phyloP scores from a whole-genome alignment of 2,888 invertebrate genomes.

The Rhorus exstirpatorius region DNA sequence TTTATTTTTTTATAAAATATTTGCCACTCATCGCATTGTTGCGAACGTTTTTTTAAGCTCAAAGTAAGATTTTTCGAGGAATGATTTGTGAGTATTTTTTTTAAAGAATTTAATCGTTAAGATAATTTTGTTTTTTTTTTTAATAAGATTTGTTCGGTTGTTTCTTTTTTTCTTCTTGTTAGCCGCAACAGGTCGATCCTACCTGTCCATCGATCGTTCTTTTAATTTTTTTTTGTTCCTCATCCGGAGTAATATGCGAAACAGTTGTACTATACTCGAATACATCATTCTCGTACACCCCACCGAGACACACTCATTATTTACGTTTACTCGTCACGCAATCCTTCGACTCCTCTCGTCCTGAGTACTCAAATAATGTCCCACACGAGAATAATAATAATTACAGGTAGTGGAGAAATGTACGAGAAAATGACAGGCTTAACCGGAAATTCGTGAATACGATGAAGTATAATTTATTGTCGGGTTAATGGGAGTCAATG shows the following conservation, averaged over 20 bases:
- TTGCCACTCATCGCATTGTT: too few species aligned
- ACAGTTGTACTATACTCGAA: constrained; percentile 23
- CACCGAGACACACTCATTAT: constrained; percentile 23
- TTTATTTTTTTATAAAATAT: too few species aligned
- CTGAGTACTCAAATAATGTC: background rate
- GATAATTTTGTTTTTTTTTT: too few species aligned
- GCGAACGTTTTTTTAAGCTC: too few species aligned
- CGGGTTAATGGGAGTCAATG: constrained; percentile 3
- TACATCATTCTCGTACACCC: constrained; percentile 42
- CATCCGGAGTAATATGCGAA: constrained; percentile 21
- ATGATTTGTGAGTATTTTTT: too few species aligned
- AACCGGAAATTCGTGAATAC: constrained; percentile 38
- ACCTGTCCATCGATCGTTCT: constrained; percentile 64
- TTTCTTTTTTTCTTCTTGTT: background rate
- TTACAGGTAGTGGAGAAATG: constrained; percentile 33
- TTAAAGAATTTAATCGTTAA: too few species aligned
- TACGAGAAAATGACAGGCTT: constrained; percentile 21
- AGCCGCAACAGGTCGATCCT: constrained; percentile 69
- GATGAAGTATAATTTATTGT: constrained; percentile 23
- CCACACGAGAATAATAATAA: constrained; percentile 40
- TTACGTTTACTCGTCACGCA: constrained; percentile 61
- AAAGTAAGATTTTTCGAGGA: too few species aligned
- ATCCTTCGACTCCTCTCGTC: constrained; percentile 5
- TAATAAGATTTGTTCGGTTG: background rate
- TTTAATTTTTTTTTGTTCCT: constrained; percentile 13